phyloP scores from a whole-genome alignment of 2,888 invertebrate species.

The Apoda limacodes region DNA sequence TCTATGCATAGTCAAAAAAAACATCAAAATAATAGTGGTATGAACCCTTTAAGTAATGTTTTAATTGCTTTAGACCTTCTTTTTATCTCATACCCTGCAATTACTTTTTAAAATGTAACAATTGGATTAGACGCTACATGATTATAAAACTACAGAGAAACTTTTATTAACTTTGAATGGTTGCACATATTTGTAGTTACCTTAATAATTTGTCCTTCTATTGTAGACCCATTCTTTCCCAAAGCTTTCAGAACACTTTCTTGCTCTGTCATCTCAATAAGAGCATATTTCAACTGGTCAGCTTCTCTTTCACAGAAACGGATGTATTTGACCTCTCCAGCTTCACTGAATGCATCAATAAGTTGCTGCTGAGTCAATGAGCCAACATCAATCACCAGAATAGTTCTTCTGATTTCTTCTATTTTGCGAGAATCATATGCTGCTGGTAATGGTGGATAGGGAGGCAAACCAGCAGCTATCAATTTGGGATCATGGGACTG shows the following conservation, averaged over 20 bases:
- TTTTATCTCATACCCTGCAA: too few relatives aligned
- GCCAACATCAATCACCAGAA: constrained; percentile 86
- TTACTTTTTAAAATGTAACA: too few relatives aligned
- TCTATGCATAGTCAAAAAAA: too few relatives aligned
- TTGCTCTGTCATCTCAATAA: constrained; percentile 96
- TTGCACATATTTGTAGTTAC: too few relatives aligned
- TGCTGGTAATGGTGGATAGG: constrained; percentile 92
- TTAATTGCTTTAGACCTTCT: too few relatives aligned
- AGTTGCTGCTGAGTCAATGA: constrained; percentile 82
- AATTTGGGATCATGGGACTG: constrained; percentile 92
- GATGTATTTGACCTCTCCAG: constrained; percentile 95
- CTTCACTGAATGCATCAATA: constrained; percentile 87
- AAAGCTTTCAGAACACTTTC: constrained; percentile 87
- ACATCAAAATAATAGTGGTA: too few relatives aligned
- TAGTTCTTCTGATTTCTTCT: constrained; percentile 95
- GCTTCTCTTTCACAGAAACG: constrained; percentile 88
- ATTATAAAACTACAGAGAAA: too few relatives aligned
- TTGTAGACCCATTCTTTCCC: constrained; percentile 82
- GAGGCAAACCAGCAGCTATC: constrained; percentile 82
- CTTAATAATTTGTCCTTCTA: constrained; percentile 77
- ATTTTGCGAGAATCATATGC: constrained; percentile 89
- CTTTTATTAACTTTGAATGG: too few relatives aligned
- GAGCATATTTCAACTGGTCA: constrained; percentile 82
- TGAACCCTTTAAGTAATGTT: too few relatives aligned
- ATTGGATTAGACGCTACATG: too few relatives aligned